These are phyloP conservation scores for Entomyzon cyanotis DNA, from an alignment of 2,113 vertebrate species.

Conservation along the genomic window DNA sequence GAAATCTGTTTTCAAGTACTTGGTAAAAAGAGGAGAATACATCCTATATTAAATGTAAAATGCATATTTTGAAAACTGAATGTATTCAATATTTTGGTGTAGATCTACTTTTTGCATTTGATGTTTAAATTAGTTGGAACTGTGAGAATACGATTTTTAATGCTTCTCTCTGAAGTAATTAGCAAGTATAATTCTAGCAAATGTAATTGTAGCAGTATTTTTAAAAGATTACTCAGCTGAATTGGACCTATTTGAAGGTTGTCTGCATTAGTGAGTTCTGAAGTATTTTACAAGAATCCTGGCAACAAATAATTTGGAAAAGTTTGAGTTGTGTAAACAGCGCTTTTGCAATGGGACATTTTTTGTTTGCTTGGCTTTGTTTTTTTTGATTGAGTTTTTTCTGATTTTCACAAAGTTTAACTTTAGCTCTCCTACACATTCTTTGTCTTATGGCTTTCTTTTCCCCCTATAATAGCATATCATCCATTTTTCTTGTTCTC, in stretches of 20 bases:
- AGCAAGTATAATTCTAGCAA: background rate
- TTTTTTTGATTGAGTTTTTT: background rate
- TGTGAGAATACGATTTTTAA: background rate
- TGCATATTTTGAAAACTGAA: background rate
- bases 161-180: background rate
- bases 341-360: background rate
- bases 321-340: background rate
- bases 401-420: background rate
- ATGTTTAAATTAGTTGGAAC: background rate
- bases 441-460: background rate
- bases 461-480: background rate
- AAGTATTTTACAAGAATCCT: background rate
- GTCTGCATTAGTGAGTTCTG: background rate
- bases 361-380: background rate
- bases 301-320: background rate
- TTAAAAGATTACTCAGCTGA: background rate
- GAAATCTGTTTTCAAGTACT: background rate
- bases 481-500: background rate
- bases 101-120: background rate
- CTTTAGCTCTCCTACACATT: accelerated
- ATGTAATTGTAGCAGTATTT: no score
- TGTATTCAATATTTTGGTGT: background rate
- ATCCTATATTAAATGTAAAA: background rate
- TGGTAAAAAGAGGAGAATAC: background rate
- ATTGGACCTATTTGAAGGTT: background rate